Percentiles rank a stretch among this genome's conserved stretches.
phyloP scores from a whole-genome alignment of 1,140 invertebrate species.

The Manduca sexta region DNA sequence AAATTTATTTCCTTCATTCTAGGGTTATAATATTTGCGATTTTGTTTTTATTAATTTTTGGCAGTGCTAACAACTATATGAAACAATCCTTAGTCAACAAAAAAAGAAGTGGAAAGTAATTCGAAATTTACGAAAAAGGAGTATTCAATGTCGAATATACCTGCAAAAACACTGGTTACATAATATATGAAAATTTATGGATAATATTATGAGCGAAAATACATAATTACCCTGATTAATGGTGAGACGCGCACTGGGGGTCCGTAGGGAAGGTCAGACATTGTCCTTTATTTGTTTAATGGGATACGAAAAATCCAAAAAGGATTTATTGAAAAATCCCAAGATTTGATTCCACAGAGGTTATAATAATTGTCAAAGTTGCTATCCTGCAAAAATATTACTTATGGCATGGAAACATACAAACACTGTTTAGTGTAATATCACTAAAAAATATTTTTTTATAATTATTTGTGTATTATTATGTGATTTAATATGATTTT shows the following conservation, averaged over 20 bases:
- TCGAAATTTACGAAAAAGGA: neutral
- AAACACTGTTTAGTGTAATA: too few relatives aligned
- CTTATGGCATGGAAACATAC: too few relatives aligned
- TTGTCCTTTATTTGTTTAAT: conserved; percentile 38
- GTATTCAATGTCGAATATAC: conserved; percentile 2
- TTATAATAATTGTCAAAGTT: conserved; percentile 28
- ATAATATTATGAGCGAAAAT: conserved; percentile 18
- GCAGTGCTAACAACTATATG: too few relatives aligned
- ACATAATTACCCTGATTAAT: conserved; percentile 78
- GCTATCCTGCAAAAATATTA: conserved; percentile 2
- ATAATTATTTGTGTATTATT: too few relatives aligned
- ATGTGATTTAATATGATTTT: too few relatives aligned
- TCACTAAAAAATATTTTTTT: too few relatives aligned
- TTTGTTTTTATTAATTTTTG: too few relatives aligned
- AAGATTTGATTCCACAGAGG: conserved; percentile 20
- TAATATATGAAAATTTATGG: conserved; percentile 34
- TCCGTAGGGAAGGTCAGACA: conserved; percentile 71
- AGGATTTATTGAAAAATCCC: conserved; percentile 37
- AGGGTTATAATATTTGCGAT: too few relatives aligned
- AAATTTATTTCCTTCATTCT: too few relatives aligned
- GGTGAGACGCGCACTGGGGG: conserved; percentile 82
- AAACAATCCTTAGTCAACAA: too few relatives aligned
- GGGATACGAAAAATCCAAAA: conserved; percentile 23
- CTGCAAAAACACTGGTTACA: conserved; percentile 45
- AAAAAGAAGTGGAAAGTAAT: too few relatives aligned